Evolutionary conservation across 2,113 vertebrate genomes (phyloP).

Genomic region (Phalacrocorax brasilianus): DNA sequence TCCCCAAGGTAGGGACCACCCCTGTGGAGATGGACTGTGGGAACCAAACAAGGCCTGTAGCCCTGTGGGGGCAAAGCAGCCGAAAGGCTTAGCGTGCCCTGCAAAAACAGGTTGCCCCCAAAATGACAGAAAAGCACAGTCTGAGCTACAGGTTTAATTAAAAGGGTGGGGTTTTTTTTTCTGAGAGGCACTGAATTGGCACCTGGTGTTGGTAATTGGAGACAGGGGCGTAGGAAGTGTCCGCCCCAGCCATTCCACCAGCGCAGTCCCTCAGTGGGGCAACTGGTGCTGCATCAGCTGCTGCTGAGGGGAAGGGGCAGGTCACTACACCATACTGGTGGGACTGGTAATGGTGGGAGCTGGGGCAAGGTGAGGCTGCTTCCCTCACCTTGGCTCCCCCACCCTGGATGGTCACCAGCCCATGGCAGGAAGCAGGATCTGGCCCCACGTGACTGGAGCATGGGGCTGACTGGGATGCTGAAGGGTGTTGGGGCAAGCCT

Average conservation of each 20-base stretch:
- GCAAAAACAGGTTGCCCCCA: background rate
- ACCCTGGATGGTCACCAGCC: background rate
- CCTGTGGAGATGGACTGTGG: background rate
- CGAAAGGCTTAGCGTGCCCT: background rate
- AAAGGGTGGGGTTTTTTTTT: background rate
- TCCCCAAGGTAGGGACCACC: fast-evolving
- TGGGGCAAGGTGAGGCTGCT: background rate
- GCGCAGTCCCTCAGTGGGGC: background rate
- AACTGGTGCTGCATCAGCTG: background rate
- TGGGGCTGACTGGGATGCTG: fast-evolving
- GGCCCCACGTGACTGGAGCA: background rate
- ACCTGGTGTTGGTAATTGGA: background rate
- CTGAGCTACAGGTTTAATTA: background rate
- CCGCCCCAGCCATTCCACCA: background rate
- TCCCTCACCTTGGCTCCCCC: background rate
- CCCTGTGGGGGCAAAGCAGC: background rate
- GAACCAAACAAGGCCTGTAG: background rate
- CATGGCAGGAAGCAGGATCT: background rate
- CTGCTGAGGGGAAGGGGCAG: background rate
- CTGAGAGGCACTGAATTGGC: background rate
- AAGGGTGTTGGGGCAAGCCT: background rate
- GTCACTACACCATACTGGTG: background rate
- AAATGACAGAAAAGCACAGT: background rate
- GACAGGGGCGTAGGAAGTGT: background rate
- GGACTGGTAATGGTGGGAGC: fast-evolving